Evolutionary conservation across 2,113 vertebrate genomes (phyloP).

Genomic region (Chaenocephalus aceratus): DNA sequence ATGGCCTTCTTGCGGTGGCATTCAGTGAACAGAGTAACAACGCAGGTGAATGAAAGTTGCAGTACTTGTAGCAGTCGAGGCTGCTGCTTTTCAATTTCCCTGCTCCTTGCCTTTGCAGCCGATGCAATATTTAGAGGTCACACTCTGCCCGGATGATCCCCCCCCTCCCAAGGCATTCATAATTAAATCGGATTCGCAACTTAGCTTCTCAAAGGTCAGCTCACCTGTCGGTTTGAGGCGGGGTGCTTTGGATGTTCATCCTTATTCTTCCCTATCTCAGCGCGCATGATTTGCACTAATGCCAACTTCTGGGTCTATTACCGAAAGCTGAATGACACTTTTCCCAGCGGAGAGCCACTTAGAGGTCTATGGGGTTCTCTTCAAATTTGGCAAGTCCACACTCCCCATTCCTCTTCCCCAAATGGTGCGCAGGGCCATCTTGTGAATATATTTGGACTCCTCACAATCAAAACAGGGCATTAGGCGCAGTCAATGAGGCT

Average conservation of each 20-base stretch:
- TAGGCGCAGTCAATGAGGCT: constrained; percentile 63
- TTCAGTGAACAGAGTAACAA: constrained; percentile 19
- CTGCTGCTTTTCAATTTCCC: constrained; percentile 29
- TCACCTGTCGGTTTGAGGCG: constrained; percentile 63
- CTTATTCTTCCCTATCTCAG: constrained; percentile 30
- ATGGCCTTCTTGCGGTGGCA: not conserved
- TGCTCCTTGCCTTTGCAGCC: constrained; percentile 42
- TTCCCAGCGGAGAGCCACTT: constrained; percentile 54
- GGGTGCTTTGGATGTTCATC: constrained; percentile 34
- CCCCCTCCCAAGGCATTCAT: constrained; percentile 59
- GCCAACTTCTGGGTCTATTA: constrained; percentile 60
- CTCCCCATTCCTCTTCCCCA: not conserved
- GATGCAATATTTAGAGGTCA: constrained; percentile 73
- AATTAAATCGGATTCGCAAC: constrained; percentile 72
- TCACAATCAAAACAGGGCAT: constrained; percentile 63
- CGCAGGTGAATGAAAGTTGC: constrained; percentile 37
- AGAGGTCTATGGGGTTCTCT: constrained; percentile 38
- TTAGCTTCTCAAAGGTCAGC: constrained; percentile 75
- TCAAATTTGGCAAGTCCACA: constrained; percentile 24
- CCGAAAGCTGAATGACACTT: constrained; percentile 53
- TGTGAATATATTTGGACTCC: constrained; percentile 54
- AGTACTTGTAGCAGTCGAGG: constrained; percentile 5
- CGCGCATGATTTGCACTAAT: constrained; percentile 54
- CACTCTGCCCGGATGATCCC: constrained; percentile 39
- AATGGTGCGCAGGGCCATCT: constrained; percentile 35